Evolutionary conservation across 1,140 invertebrate genomes (phyloP), one percentile per base, ranked within the genome.

Genomic region (Calephelis virginiensis): DNA sequence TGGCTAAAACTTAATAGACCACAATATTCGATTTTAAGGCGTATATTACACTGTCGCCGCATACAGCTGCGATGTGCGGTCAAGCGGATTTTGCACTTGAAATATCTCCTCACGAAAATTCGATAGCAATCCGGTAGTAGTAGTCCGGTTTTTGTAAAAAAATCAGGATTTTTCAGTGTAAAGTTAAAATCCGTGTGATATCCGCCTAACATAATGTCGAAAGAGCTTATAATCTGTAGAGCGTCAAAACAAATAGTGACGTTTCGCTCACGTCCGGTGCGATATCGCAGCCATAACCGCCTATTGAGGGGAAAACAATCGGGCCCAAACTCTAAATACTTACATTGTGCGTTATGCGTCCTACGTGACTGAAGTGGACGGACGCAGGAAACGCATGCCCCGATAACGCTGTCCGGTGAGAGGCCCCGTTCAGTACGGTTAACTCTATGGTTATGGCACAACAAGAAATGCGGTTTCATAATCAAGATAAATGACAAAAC

Each of bases 291-390:
- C 37, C 38, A 78, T 68, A 75, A 72, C 67, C 70, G 53, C 40
- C 61, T 59, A 68, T 73, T 73, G 63, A 70, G 47, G 38, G 43
- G 38, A 49, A 66, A 72, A 72, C 67, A 72, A 72, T 67, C 64
- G 64, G 28, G 37, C 53, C 45, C 56, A 17, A 69, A 61, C 70
- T 63, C 65, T 67, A 67, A 68, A 67, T 66, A 66, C 62, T 65
- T 67, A 69, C 53, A 59, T 59, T 59, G 53, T 59, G 75, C 71
- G 70, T 75, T 77, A 73, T 78, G 69, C 60, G 50, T 17, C 59
- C 69, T 78, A 78, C 76, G 76, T 75, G 76, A 73, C 73, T 68
- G 71, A 48, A 61, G 68, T 13, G 45, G 46, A 43, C 47, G 49
- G 13, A 43, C 63, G 65, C 68, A 78, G 76, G 76, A 78, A 78